Evolutionary conservation across 2,113 vertebrate species (phyloP), one percentile per base, ranked within the genome.

Genomic region (Sceloporus tristichus): DNA sequence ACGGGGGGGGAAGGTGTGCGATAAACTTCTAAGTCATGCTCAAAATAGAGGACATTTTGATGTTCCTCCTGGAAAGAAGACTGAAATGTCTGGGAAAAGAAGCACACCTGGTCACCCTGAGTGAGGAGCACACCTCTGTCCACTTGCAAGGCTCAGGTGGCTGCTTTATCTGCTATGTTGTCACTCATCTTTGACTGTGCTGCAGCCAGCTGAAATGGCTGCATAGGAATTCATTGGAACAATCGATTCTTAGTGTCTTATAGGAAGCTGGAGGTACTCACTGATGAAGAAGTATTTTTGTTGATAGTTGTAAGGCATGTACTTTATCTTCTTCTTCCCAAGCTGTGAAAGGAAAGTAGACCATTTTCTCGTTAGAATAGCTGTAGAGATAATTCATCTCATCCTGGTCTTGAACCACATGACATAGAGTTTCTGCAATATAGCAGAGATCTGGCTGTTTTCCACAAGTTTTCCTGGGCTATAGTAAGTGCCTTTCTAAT

Each of bases 221-320:
- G 8, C 29, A 38, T 62, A n/a, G 38, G 40, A 48, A 66, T 77
- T 66, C 23, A 29, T 14, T 8, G 6, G 34, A 27, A 75, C 25
- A 77, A n/a, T 11, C 56, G 66, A 40, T 48, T 65, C 34, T 19
- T 5, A n/a, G 5, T 29, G 5, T 59, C 54, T 76, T 76, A 40
- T 10, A 85, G 14, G 62, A 78, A 78, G 27, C 16, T 86, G 62
- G 4, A 1, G 66, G 74, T 79, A 97, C 96, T 97, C 90, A 97
- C 96, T 94, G 86, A 97, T 79, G 91, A 95, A 96, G 90, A 97
- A 97, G 84, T 97, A 97, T 53, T 95, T 95, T 94, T 97, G 96
- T 86, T 97, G 96, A 84, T 97, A 93, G 73, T 97, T 95, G 85
- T 97, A 97, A 0, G 96, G 96, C 96, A 97, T 96, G 70, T 96